Evolutionary conservation across 2,797 vertebrate species (phyloP).

Genomic region (Chelon auratus): DNA sequence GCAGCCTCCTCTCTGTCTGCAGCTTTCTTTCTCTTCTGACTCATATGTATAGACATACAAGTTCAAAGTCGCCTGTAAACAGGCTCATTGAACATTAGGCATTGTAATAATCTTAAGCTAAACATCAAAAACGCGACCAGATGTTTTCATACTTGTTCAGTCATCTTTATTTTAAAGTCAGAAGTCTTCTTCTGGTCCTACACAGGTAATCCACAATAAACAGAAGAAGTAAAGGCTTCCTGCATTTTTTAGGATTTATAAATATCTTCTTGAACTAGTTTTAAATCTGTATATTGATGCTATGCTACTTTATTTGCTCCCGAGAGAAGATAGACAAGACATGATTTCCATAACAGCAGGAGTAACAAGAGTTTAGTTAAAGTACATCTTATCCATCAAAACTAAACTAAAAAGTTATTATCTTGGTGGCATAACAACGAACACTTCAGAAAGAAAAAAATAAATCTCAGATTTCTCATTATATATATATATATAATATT

Average conservation of each 20-base stretch:
- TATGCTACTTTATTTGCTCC: neutral
- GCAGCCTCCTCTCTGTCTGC: neutral
- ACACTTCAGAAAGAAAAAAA: too few species aligned
- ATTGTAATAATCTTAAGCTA: neutral
- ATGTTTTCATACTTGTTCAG: neutral
- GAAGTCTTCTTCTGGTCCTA: neutral
- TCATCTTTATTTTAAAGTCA: neutral
- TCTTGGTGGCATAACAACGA: too few species aligned
- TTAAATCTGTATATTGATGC: neutral
- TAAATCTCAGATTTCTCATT: too few species aligned
- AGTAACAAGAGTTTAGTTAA: too few species aligned
- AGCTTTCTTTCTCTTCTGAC: neutral
- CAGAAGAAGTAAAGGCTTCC: neutral
- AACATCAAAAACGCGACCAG: neutral
- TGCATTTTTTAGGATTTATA: neutral
- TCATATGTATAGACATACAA: neutral
- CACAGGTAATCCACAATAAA: neutral
- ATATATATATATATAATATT: too few species aligned
- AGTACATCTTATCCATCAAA: too few species aligned
- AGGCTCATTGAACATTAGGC: neutral
- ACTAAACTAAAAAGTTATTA: too few species aligned
- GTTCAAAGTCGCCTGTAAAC: conserved; percentile 4
- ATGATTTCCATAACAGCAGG: too few species aligned
- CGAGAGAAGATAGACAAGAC: neutral
- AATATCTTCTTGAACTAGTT: neutral